Conservation (phyloP, 2,797 vertebrate genomes). For the Champsocephalus esox region DNA sequence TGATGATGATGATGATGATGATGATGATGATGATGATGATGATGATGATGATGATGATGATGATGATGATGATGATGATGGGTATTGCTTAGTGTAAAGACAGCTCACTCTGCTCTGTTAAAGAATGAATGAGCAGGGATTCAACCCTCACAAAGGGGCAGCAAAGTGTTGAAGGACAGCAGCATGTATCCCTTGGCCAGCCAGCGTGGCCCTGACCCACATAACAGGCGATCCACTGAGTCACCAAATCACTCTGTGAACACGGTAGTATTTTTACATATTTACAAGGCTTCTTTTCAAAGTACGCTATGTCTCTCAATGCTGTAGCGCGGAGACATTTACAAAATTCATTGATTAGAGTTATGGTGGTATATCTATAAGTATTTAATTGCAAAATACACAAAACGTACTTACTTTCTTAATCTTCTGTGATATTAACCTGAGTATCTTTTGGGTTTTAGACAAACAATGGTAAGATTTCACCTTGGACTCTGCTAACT, state of each 20-base stretch:
- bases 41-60: constrained; percentile 7
- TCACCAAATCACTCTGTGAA: constrained; percentile 30
- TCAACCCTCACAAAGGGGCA: constrained; percentile 39
- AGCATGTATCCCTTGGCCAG: constrained; percentile 23
- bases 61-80: constrained; percentile 7
- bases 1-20: neutral
- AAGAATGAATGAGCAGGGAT: constrained; percentile 40
- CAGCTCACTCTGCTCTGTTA: constrained; percentile 21
- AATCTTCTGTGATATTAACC: too few relatives aligned
- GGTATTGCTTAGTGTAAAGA: constrained; percentile 19
- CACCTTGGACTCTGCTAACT: neutral
- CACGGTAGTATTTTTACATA: neutral
- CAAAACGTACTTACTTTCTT: neutral
- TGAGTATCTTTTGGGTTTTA: neutral
- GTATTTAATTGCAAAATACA: neutral
- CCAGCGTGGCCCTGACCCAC: constrained; percentile 35
- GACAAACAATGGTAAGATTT: neutral
- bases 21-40: neutral
- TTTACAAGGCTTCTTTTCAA: neutral
- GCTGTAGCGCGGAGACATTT: neutral
- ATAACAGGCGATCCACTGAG: constrained; percentile 37
- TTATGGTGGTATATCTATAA: neutral
- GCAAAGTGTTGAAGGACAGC: constrained; percentile 35
- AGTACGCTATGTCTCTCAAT: neutral
- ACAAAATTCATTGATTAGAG: neutral